Evolutionary conservation across 1,140 invertebrate species (phyloP).

Genomic region (Lineus longissimus): DNA sequence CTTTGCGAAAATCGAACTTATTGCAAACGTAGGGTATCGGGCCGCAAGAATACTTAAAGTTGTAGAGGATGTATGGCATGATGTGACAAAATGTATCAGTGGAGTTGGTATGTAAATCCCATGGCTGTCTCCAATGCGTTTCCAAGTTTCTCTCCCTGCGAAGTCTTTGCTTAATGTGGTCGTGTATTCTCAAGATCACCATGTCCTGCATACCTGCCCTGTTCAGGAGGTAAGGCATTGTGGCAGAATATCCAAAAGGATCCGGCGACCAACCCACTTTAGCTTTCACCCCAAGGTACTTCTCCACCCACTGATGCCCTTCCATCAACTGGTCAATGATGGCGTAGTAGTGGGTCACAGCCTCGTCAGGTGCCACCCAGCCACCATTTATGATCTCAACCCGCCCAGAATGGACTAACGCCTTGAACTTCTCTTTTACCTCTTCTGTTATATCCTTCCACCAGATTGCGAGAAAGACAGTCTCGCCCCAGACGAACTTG

Average conservation of each 20-base stretch:
- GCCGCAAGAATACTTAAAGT: slow-evolving; percentile 92
- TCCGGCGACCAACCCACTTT: slow-evolving; percentile 87
- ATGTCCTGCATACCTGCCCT: slow-evolving; percentile 75
- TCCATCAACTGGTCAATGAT: slow-evolving; percentile 89
- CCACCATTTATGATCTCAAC: slow-evolving; percentile 90
- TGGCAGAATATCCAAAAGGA: slow-evolving; percentile 82
- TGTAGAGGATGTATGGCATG: slow-evolving; percentile 97
- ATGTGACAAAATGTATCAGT: slow-evolving; percentile 81
- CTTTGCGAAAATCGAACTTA: slow-evolving; percentile 91
- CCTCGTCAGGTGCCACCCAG: slow-evolving; percentile 97
- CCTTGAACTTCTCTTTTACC: slow-evolving; percentile 9
- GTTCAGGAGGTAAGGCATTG: slow-evolving; percentile 80
- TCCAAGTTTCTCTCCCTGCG: slow-evolving; percentile 75
- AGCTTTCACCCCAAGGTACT: slow-evolving; percentile 70
- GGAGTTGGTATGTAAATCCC: slow-evolving; percentile 68
- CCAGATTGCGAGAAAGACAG: slow-evolving; percentile 25
- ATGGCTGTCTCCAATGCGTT: slow-evolving; percentile 86
- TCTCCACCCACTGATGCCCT: slow-evolving; percentile 91
- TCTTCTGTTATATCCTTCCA: slow-evolving; percentile 11
- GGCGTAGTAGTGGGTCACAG: slow-evolving; percentile 83
- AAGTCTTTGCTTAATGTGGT: slow-evolving; percentile 85
- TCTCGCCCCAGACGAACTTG: slow-evolving; percentile 29
- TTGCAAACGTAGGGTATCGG: slow-evolving; percentile 93
- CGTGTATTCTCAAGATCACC: slow-evolving; percentile 87
- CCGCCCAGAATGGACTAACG: slow-evolving; percentile 58